Conservation (phyloP, 2,797 vertebrate species). For the Hapalemur alaotrensis region DNA sequence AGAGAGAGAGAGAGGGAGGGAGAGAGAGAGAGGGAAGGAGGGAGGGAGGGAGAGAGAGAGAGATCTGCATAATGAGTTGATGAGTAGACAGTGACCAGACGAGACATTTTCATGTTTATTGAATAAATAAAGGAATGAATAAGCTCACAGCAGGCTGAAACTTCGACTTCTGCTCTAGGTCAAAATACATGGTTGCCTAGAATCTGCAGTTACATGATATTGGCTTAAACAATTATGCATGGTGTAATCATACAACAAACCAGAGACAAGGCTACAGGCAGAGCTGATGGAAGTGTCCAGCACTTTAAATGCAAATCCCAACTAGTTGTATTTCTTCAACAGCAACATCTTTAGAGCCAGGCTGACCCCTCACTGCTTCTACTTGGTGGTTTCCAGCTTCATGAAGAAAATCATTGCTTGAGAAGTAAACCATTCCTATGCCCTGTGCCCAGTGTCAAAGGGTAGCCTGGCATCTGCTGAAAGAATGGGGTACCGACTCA, state of each 20-base stretch:
- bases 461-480: background rate
- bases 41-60: background rate
- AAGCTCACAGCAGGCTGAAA: background rate
- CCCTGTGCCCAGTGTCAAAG: accelerated
- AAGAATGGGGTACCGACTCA: background rate
- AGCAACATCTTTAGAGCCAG: background rate
- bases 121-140: background rate
- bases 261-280: background rate
- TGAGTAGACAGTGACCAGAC: background rate
- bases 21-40: background rate
- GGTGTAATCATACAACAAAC: background rate
- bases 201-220: background rate
- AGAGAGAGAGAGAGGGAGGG: background rate
- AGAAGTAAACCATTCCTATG: background rate
- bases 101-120: background rate
- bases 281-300: background rate
- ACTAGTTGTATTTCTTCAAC: background rate
- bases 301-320: background rate
- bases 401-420: background rate
- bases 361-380: background rate
- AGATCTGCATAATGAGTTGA: background rate
- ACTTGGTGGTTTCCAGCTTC: background rate
- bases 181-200: background rate
- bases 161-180: background rate
- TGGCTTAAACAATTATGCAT: background rate